Evolutionary conservation across 2,888 invertebrate genomes (phyloP), one percentile per base, ranked within the genome.

Genomic region (Steromphala cineraria): DNA sequence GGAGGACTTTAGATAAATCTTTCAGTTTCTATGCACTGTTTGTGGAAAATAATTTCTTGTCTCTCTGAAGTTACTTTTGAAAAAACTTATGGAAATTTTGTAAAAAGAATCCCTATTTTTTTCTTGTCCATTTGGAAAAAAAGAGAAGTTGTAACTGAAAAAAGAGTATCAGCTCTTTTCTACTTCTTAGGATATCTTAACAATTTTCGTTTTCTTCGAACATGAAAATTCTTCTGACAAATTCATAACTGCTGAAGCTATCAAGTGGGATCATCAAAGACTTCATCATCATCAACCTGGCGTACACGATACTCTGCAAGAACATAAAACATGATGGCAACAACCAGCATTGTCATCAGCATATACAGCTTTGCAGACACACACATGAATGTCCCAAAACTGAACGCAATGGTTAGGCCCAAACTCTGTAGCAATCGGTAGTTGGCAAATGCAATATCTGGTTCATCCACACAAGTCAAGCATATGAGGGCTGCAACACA

Each of bases 381-480:
- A 83, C 91, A 91, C 85, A 91, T 83, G 81, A 90, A 90, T 0
- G 90, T 89, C 0, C 91, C 91, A 46, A 90, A 86, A 40, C 89
- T 80, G 82, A 93, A 93, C 40, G 91, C 91, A 46, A 91, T 74
- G 7, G 92, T 89, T 8, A 93, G 89, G 0, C 93, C 93, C 19
- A 93, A 85, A 74, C 92, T 91, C 84, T 93, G 93, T 24, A 93
- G 83, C 88, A 93, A 88, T 53, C 93, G 89, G 85, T 91, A 90
- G 87, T 92, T 92, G 83, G 92, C 91, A 83, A 93, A 93, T 17
- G 93, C 93, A 21, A 91, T 84, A 80, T 93, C 92, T n/a, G 92
- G 91, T 55, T 92, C 90, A 17, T 92, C 92, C 2, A 89, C 87
- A 82, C 93, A 93, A 7, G 92, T 92, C 75, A 92, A 84, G 82